Evolutionary conservation across 2,113 vertebrate species (phyloP), one percentile per base, ranked within the genome.

Genomic region (Eublepharis macularius): DNA sequence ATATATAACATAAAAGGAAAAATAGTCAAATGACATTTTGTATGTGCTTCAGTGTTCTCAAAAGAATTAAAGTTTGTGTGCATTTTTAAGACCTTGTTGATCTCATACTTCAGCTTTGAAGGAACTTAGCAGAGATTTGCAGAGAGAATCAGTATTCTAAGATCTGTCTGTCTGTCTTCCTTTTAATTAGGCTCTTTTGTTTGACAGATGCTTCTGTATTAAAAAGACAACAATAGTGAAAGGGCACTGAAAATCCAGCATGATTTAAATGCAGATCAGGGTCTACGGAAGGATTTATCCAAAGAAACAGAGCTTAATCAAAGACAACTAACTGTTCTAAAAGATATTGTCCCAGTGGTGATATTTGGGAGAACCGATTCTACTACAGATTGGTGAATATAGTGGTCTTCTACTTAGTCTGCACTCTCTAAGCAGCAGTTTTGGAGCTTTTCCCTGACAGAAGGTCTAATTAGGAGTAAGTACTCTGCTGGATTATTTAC

Each of bases 1-100:
- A 85, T 36, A 2, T 88, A 77, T 84, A 85, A 88, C 8, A 24
- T 68, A 89, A 87, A 92, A 92, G 26, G 77, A 65, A 74, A 87
- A 90, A 81, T 65, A 89, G 89, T 57, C 21, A 81, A 92, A 90
- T 65, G 0, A 36, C 90, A 80, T 13, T 69, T 66, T 66, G 29
- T 66, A 66, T 32, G 13, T 19, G 34, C 9, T 17, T 54, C 51
- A 54, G 19, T 54, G 16, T 32, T 49, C 75, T 47, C 47, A 47
- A 54, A 54, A 19, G 75, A 76, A n/a, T 16, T 76, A 32, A 66
- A 34, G n/a, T 76, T 54, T n/a, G 19, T 76, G 36, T 10, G 8
- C 8, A 34, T n/a, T 54, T 76, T 54, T 51, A 54, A 76, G 32
- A 76, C 51, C n/a, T 76, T n/a, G 74, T 76, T 49, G 29, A n/a